Evolutionary conservation across 35 echinoderm and acorn worm genomes (phyloP).

Genomic region (Nesometra sesokonis): DNA sequence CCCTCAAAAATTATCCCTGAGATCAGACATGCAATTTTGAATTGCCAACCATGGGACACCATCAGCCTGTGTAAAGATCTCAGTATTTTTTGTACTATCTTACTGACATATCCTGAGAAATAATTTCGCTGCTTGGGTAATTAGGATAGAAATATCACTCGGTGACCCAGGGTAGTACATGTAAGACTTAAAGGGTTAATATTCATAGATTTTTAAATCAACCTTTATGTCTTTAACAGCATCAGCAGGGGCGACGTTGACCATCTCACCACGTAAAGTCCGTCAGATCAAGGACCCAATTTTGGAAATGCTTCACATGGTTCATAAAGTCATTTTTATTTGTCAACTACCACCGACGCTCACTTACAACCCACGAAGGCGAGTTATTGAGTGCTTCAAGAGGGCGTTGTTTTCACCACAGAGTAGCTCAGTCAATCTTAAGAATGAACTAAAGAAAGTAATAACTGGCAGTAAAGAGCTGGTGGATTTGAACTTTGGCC

Average conservation of each 20-base stretch:
- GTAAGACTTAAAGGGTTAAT: too few relatives aligned
- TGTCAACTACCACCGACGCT: constrained; percentile 90
- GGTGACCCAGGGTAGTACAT: too few relatives aligned
- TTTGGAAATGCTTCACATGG: constrained; percentile 82
- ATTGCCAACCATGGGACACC: too few relatives aligned
- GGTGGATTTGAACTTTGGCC: constrained; percentile 87
- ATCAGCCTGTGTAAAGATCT: too few relatives aligned
- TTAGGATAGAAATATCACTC: too few relatives aligned
- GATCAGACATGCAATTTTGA: too few relatives aligned
- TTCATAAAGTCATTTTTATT: constrained; percentile 98
- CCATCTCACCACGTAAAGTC: constrained; percentile 94
- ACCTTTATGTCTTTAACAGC: constrained; percentile 21
- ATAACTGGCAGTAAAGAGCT: constrained; percentile 74
- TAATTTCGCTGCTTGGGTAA: too few relatives aligned
- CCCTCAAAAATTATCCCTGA: too few relatives aligned
- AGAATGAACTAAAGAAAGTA: constrained; percentile 94
- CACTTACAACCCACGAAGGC: constrained; percentile 68
- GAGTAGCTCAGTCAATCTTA: constrained; percentile 82
- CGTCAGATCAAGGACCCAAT: constrained; percentile 97
- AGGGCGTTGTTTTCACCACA: constrained; percentile 79
- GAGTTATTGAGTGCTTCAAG: constrained; percentile 94
- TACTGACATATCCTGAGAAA: too few relatives aligned
- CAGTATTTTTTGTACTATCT: too few relatives aligned
- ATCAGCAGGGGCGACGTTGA: constrained; percentile 77
- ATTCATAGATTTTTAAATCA: too few relatives aligned